Conservation (phyloP, 2,888 invertebrate genomes). For the Cerastoderma edule region DNA sequence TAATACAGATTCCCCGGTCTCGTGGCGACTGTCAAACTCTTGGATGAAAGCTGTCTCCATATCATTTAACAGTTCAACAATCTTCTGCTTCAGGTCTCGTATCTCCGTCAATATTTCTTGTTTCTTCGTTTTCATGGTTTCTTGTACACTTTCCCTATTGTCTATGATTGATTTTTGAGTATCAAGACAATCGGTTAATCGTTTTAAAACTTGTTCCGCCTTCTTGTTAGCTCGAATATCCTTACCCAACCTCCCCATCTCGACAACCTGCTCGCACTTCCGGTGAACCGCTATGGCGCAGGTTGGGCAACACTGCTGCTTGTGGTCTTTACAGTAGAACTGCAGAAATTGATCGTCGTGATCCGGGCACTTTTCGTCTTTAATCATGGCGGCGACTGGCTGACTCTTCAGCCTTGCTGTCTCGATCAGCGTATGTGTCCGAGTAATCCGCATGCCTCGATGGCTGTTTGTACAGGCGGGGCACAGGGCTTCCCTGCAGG, state of each 20-base stretch:
- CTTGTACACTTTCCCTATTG: slow-evolving; percentile 15
- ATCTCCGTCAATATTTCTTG: slow-evolving; percentile 41
- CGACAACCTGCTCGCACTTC: slow-evolving; percentile 46
- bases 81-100: slow-evolving; percentile 37
- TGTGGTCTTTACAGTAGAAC: slow-evolving; percentile 56
- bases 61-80: slow-evolving; percentile 34
- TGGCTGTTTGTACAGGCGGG: slow-evolving; percentile 50
- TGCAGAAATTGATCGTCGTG: slow-evolving; percentile 55
- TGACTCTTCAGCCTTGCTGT: slow-evolving; percentile 48
- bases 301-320: slow-evolving; percentile 51
- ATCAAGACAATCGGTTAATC: slow-evolving; percentile 41
- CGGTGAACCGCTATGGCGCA: slow-evolving; percentile 56
- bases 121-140: slow-evolving; percentile 39
- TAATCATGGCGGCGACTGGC: slow-evolving; percentile 56
- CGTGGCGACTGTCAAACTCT: slow-evolving; percentile 45
- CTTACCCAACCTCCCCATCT: slow-evolving; percentile 48
- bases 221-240: slow-evolving; percentile 43
- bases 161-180: slow-evolving; percentile 28
- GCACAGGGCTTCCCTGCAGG: slow-evolving; percentile 57
- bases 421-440: slow-evolving; percentile 46
- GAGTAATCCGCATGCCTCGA: slow-evolving; percentile 50
- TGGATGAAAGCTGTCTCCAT: slow-evolving; percentile 45
- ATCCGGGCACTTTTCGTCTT: slow-evolving; percentile 49
- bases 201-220: slow-evolving; percentile 40
- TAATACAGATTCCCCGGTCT: slow-evolving; percentile 31